Base-by-base conservation (phyloP, 2,888 invertebrate species). In the Aradus depressus region DNA sequence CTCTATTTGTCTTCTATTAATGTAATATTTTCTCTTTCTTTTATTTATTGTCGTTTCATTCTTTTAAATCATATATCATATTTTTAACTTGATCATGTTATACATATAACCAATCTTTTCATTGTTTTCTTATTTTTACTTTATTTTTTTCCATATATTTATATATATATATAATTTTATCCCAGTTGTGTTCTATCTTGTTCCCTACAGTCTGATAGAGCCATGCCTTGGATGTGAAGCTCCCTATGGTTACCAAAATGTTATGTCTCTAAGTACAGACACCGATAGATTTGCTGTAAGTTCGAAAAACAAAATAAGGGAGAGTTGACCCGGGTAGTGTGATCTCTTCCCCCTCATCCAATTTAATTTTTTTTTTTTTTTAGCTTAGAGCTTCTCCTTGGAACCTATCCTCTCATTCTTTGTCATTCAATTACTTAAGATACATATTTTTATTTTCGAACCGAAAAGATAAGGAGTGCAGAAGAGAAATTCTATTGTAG, bases 241-340 rank as follows among this genome's bases (percentile, higher is more conserved):
- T 59, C 95, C 97, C 21, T 98, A 97, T 70, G 95, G 96, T 63
- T 98, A 84, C 75, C 82, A 81, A 67, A 89, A 98, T 72, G 86
- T 91, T 68, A 89, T 97, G 86, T 77, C 78, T 62, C 77, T 97
- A 60, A 90, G 86, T 65, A 79, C 76, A 63, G 81, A 95, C 67
- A 87, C 92, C 12, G 68, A 73, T 64, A 71, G 72, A 67, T 97
- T 97, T 72, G 82, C 88, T 68, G 89, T 90, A 78, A 81, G 88
- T 83, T 19, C 26, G 16, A 37, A 47, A 51, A 31, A 8, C 14
- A 47, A 48, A 18, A 38, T n/a, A 47, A 45, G 22, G n/a, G 38
- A 51, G 34, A 38, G 35, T 42, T 22, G 28, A 16, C 26, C 48
- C 37, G 19, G 26, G 28, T 16, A 25, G 37, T 32, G n/a, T n/a